Conservation (phyloP, 2,113 vertebrate genomes). For the Pedetes capensis region DNA sequence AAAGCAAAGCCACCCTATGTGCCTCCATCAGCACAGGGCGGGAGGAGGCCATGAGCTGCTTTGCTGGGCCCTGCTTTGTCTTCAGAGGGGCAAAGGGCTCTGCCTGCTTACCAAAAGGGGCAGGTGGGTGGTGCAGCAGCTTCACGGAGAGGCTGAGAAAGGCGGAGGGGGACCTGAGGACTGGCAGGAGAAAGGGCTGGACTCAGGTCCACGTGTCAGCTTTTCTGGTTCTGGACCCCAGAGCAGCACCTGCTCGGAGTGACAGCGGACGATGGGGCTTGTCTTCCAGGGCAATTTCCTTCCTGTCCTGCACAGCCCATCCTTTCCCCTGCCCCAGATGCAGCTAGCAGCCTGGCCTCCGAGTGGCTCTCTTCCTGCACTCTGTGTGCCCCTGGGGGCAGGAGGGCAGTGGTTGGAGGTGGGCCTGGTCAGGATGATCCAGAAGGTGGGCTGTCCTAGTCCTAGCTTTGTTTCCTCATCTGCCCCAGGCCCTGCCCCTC, state of each 20-base stretch:
- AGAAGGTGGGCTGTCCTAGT: too few relatives aligned
- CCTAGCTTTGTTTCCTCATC: background rate
- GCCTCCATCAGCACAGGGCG: background rate
- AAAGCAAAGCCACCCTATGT: background rate
- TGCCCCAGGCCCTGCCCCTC: background rate
- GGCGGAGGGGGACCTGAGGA: background rate
- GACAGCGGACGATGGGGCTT: background rate
- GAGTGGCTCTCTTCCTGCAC: background rate
- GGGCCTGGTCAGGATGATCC: background rate
- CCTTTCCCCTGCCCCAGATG: background rate
- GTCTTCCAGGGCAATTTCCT: background rate
- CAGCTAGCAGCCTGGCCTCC: background rate
- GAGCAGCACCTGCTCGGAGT: background rate
- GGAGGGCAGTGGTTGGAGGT: too few relatives aligned
- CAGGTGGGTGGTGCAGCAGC: background rate
- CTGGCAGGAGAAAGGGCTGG: background rate
- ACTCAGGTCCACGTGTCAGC: background rate
- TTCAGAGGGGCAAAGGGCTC: background rate
- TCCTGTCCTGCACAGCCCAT: background rate
- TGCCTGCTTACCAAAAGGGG: background rate
- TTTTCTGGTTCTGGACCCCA: background rate
- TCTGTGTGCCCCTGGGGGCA: background rate
- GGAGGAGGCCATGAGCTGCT: too few relatives aligned
- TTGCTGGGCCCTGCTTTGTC: background rate
- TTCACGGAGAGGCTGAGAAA: background rate